Evolutionary conservation across 2,113 vertebrate species (phyloP).

Genomic region (Saccopteryx bilineata): DNA sequence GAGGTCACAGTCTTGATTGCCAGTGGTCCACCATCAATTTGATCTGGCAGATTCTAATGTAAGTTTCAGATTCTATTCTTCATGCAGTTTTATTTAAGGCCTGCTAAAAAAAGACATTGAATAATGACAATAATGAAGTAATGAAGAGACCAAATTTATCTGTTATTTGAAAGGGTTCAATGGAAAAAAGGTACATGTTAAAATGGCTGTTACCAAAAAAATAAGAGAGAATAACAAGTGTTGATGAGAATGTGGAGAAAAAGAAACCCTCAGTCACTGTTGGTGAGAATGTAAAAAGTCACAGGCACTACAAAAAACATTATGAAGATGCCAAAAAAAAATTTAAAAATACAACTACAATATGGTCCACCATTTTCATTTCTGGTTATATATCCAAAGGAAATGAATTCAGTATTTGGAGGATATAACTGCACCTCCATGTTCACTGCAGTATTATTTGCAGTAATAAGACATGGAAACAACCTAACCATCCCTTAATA

Average conservation of each 20-base stretch:
- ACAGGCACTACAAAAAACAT: background rate
- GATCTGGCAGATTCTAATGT: background rate
- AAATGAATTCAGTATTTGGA: background rate
- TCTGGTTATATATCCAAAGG: background rate
- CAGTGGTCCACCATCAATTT: background rate
- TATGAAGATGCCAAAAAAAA: background rate
- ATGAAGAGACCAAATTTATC: background rate
- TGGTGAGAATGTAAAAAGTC: background rate
- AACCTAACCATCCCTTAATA: background rate
- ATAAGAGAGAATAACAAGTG: background rate
- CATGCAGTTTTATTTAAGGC: background rate
- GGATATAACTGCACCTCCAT: background rate
- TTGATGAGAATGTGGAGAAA: background rate
- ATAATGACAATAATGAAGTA: background rate
- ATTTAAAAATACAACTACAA: background rate
- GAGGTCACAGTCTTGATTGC: background rate
- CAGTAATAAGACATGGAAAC: background rate
- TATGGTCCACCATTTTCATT: background rate
- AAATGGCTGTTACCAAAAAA: background rate
- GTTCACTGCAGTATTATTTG: background rate
- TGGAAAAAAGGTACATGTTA: background rate
- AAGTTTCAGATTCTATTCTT: background rate
- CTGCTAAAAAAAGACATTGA: background rate
- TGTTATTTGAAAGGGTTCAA: background rate
- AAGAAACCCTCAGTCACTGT: background rate